Evolutionary conservation across 53 echinoderm and acorn worm genomes (phyloP).

Genomic region (Henricia sp.): DNA sequence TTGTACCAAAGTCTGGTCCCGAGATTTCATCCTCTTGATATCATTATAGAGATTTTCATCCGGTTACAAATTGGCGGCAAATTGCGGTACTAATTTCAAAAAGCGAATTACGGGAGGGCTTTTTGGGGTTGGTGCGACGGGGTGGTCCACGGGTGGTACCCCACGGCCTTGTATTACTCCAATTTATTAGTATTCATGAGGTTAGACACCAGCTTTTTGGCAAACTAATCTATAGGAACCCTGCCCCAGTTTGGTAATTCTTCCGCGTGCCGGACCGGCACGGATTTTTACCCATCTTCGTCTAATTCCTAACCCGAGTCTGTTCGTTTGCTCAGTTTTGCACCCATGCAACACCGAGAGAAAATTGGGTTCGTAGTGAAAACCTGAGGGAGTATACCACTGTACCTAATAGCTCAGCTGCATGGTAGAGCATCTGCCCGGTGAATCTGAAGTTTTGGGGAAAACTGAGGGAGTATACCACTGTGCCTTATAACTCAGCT

Average conservation of each 20-base stretch:
- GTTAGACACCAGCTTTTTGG: background rate
- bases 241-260: slow-evolving; percentile 26
- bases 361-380: too few relatives aligned
- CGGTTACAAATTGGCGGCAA: slow-evolving; percentile 59
- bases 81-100: slow-evolving; percentile 30
- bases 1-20: background rate
- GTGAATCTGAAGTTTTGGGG: too few relatives aligned
- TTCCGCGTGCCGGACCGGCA: too few relatives aligned
- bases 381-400: too few relatives aligned
- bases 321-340: too few relatives aligned
- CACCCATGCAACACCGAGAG: too few relatives aligned
- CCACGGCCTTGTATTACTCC: background rate
- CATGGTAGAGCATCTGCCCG: too few relatives aligned
- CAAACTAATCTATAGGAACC: slow-evolving; percentile 9
- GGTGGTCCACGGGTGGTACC: background rate
- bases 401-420: too few relatives aligned
- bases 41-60: slow-evolving; percentile 39
- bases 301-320: too few relatives aligned
- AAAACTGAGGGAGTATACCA: too few relatives aligned
- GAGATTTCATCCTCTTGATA: slow-evolving; percentile 34
- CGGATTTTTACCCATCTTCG: too few relatives aligned
- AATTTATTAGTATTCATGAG: slow-evolving; percentile 50
- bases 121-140: background rate
- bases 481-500: too few relatives aligned
- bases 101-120: background rate